Percentiles rank a stretch among this genome's conserved stretches.
Conservation (phyloP, 1,140 invertebrate genomes). For the Drosophila mojavensis region DNA sequence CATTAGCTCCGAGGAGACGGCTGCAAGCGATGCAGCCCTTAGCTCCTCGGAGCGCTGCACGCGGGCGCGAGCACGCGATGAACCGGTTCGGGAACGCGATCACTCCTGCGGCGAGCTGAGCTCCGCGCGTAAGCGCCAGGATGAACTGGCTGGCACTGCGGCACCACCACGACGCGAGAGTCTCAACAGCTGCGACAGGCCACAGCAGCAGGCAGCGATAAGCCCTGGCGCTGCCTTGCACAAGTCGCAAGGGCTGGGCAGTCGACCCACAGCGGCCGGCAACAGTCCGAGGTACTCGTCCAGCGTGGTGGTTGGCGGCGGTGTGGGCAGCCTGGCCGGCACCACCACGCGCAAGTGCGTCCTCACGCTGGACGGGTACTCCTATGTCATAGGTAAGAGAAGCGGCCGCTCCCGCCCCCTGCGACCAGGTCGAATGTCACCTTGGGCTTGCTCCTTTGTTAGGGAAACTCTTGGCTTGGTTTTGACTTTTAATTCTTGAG, state of each 20-base stretch:
- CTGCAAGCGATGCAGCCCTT: constrained; percentile 1
- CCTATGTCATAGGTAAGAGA: constrained; percentile 91
- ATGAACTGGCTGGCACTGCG: constrained; percentile 67
- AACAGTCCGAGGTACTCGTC: constrained; percentile 60
- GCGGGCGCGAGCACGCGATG: constrained; percentile 47
- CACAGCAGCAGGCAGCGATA: constrained; percentile 21
- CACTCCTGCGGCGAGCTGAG: constrained; percentile 69
- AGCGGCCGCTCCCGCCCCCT: not conserved
- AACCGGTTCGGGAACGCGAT: constrained; percentile 61
- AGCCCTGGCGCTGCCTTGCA: constrained; percentile 44
- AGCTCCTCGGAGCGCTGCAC: constrained; percentile 30
- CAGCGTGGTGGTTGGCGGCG: constrained; percentile 66
- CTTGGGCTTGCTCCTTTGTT: constrained; percentile 32
- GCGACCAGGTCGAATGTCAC: constrained; percentile 13
- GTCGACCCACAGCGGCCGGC: constrained; percentile 5
- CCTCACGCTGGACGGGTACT: constrained; percentile 91
- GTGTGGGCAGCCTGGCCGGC: constrained; percentile 42
- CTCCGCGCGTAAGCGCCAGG: constrained; percentile 47
- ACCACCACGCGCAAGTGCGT: constrained; percentile 89
- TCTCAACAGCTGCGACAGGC: constrained; percentile 62
- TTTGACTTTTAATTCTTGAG: constrained; percentile 31
- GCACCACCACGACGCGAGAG: constrained; percentile 65
- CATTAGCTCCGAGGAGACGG: constrained; percentile 57
- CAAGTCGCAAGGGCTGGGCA: constrained; percentile 35
- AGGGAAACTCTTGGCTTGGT: not conserved